Evolutionary conservation across 2,797 vertebrate genomes (phyloP).

Genomic region (Artibeus jamaicensis): DNA sequence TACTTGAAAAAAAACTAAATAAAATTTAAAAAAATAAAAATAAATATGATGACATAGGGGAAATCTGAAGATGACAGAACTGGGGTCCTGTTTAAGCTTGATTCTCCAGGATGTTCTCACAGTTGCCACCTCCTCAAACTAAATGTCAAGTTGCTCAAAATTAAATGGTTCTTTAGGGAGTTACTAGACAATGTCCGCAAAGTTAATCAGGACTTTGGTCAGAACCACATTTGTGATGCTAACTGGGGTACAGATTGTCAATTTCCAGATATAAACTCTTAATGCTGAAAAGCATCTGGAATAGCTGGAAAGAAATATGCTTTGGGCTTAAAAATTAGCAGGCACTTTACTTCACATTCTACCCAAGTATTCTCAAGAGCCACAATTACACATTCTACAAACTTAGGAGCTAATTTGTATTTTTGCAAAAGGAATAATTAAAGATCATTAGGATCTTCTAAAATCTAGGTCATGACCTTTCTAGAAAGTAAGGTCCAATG

Average conservation of each 20-base stretch:
- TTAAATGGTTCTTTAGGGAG: slow-evolving; percentile 52
- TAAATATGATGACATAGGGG: not conserved
- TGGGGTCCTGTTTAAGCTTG: slow-evolving; percentile 65
- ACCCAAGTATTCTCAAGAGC: slow-evolving; percentile 45
- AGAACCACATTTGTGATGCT: slow-evolving; percentile 61
- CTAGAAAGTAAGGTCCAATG: not conserved
- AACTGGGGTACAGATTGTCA: slow-evolving; percentile 56
- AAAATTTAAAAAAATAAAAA: too few species aligned
- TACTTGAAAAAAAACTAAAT: too few species aligned
- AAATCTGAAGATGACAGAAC: not conserved
- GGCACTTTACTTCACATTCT: not conserved
- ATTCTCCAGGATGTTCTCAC: slow-evolving; percentile 37
- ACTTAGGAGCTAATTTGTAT: slow-evolving; percentile 39
- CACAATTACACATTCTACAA: not conserved
- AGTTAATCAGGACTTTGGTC: slow-evolving; percentile 58
- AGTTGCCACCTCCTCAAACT: slow-evolving; percentile 38
- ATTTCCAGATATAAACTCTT: slow-evolving; percentile 41
- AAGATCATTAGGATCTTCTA: slow-evolving; percentile 25
- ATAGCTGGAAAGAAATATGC: slow-evolving; percentile 25
- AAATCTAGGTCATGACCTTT: not conserved
- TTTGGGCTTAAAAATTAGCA: not conserved
- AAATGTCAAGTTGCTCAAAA: slow-evolving; percentile 67
- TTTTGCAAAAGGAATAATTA: slow-evolving; percentile 50
- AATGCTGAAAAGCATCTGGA: slow-evolving; percentile 41
- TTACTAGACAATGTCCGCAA: slow-evolving; percentile 30